These are phyloP conservation scores for Sebastes trivittatus DNA, from an alignment of 2,797 vertebrate genomes.

Conservation along the genomic window DNA sequence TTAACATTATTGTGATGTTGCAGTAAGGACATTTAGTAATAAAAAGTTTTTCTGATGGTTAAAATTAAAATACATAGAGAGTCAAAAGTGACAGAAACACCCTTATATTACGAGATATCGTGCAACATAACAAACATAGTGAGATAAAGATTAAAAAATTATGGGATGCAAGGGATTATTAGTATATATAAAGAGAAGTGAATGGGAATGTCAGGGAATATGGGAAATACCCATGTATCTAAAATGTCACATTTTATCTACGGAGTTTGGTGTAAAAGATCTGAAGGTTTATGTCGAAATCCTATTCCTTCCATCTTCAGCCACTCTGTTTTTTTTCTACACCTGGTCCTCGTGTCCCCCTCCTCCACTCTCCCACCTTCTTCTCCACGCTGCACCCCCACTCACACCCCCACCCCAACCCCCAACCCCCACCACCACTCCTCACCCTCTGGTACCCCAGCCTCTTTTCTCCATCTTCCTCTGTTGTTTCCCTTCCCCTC, in stretches of 20 bases:
- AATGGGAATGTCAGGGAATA: not conserved
- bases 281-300: not conserved
- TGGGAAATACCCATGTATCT: not conserved
- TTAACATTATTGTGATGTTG: no score
- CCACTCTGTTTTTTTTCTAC: not conserved
- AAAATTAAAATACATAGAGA: no score
- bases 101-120: not conserved
- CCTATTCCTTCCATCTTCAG: not conserved
- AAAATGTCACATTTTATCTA: not conserved
- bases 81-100: no score
- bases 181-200: not conserved
- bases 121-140: not conserved
- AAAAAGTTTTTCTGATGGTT: no score
- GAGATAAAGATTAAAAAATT: not conserved
- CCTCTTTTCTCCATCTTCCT: slow-evolving; percentile 20
- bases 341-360: not conserved
- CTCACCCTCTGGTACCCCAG: not conserved
- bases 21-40: no score
- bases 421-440: not conserved
- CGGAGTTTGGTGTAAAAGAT: not conserved
- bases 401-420: not conserved
- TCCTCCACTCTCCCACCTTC: slow-evolving; percentile 3
- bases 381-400: not conserved
- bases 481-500: slow-evolving; percentile 23
- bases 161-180: not conserved